Base-by-base conservation (phyloP, 2,888 invertebrate genomes). In the Ophion costatus region DNA sequence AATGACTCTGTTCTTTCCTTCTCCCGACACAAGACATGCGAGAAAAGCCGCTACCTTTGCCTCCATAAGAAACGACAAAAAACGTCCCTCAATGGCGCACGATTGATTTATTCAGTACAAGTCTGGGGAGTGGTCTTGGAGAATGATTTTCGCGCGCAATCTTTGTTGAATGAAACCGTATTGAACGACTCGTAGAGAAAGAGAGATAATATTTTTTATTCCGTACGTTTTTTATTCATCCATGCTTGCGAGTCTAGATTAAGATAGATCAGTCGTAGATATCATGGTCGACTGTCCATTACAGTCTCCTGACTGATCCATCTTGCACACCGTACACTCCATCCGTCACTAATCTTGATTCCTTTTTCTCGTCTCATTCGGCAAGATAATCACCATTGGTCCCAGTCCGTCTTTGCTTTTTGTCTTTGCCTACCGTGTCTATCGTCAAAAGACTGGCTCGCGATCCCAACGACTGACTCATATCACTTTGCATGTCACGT, bases 1-100 rank as follows among this genome's bases (percentile, higher is more conserved):
- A 78, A 84, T 66, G 42, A 82, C 79, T 74, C 63, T 76, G 79
- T 76, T 42, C 24, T 84, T 76, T 76, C 66, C 22, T 45, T 56
- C 24, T 7, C 51, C 38, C 67, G 33, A 24, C 29, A 56, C 38
- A 20, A 57, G 24, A 45, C n/a, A 63, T 24, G 22, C 67, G 61
- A 63, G 29, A 79, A 56, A 33, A 51, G 51, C 29, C 78, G 45
- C 61, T 45, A 59, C 20, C 57, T 76, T 61, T 61, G 22, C 42
- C n/a, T 75, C 45, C 10, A 51, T 51, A 51, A 51, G 14, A 51
- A 51, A 51, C 51, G 17, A 22, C 7, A 33, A 64, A 59, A 38
- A 51, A 56, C 24, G 17, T 56, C 42, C n/a, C 3, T 14, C 11
- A 22, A 63, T 33, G 22, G 70, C 38, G 59, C 20, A 24, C 14